Conservation (phyloP, 2,797 vertebrate genomes). For the Zenarchopterus dispar region DNA sequence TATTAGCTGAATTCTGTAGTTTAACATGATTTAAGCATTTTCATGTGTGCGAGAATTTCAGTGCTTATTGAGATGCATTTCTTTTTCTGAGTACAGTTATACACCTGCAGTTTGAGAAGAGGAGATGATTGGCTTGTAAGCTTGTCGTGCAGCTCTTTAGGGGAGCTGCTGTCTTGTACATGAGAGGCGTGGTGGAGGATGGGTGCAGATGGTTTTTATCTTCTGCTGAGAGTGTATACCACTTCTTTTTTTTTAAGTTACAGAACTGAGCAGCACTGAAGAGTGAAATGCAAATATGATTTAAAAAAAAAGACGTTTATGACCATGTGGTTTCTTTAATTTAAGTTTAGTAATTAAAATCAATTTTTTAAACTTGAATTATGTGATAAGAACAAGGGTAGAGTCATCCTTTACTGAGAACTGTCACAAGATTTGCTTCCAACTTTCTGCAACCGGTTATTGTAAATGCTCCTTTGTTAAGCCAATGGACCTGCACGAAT, state of each 20-base stretch:
- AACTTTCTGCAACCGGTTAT: conserved; percentile 23
- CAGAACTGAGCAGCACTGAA: too few species aligned
- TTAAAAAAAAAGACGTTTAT: background rate
- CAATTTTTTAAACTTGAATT: too few species aligned
- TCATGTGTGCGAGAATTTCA: conserved; percentile 13
- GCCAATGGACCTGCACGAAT: conserved; percentile 23
- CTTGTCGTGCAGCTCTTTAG: too few species aligned
- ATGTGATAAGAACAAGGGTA: too few species aligned
- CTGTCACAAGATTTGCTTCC: conserved; percentile 17
- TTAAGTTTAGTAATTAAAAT: background rate
- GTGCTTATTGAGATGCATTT: conserved; percentile 26
- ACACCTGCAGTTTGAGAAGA: background rate
- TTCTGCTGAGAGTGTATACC: too few species aligned
- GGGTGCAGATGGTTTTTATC: too few species aligned
- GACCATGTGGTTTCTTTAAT: background rate
- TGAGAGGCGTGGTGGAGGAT: too few species aligned
- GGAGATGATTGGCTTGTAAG: too few species aligned
- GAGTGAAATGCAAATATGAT: background rate
- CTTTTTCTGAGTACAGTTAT: conserved; percentile 9
- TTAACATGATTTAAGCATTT: conserved; percentile 24
- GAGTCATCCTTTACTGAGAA: background rate
- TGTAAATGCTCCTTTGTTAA: conserved; percentile 30
- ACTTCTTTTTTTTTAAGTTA: too few species aligned
- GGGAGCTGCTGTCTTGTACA: too few species aligned
- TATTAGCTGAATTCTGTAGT: conserved; percentile 23